Evolutionary conservation across 2,888 invertebrate species (phyloP).

Genomic region (Chaetogeoica ovagalla): DNA sequence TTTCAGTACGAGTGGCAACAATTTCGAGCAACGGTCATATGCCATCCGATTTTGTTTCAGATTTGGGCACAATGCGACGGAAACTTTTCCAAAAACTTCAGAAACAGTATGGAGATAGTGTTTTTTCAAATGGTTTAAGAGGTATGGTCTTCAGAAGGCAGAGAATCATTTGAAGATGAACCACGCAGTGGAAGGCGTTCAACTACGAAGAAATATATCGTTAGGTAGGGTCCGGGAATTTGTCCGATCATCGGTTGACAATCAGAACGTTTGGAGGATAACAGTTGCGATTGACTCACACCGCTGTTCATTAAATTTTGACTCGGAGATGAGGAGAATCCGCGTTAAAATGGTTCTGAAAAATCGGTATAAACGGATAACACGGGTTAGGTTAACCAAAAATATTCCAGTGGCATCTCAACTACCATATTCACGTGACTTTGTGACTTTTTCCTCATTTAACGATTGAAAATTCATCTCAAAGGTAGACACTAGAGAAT

Average conservation of each 20-base stretch:
- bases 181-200: too few species aligned
- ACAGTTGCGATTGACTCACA: not conserved
- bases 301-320: not conserved
- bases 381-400: not conserved
- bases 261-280: not conserved
- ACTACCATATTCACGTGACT: not conserved
- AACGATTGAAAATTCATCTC: constrained; percentile 34
- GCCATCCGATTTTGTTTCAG: too few species aligned
- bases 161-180: too few species aligned
- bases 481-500: constrained; percentile 36
- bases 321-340: not conserved
- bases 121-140: too few species aligned
- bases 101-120: too few species aligned
- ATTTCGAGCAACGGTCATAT: too few species aligned
- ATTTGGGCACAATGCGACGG: too few species aligned
- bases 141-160: too few species aligned
- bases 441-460: not conserved
- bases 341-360: constrained; percentile 54
- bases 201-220: not conserved
- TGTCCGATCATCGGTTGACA: not conserved
- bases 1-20: too few species aligned
- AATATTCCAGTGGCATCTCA: not conserved
- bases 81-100: too few species aligned
- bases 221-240: not conserved
- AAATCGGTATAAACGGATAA: constrained; percentile 51